A percentile compares a stretch with the other conserved stretches of the same genome.
These are phyloP conservation scores for Drosophila busckii DNA, from an alignment of 1,140 invertebrate species.

Conservation along the genomic window DNA sequence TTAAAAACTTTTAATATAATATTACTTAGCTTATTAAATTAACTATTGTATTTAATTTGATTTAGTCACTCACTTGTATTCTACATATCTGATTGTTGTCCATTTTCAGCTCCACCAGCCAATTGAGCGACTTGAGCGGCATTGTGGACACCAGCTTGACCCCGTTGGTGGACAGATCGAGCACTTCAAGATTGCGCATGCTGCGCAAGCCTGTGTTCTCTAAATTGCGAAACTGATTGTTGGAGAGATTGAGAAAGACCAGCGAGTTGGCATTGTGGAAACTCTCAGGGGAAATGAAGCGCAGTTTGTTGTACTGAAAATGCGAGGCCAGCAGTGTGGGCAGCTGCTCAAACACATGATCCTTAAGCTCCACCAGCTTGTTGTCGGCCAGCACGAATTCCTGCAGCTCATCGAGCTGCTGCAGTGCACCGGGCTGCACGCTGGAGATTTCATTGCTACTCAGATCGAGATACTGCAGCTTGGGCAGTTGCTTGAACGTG, in stretches of 20 bases:
- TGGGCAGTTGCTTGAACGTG: conserved; percentile 85
- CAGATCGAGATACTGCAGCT: conserved; percentile 86
- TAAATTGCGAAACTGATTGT: conserved; percentile 86
- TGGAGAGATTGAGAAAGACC: conserved; percentile 89
- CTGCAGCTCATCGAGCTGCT: conserved; percentile 86
- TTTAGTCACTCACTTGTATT: conserved; percentile 79
- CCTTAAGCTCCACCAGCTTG: conserved; percentile 85
- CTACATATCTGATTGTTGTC: conserved; percentile 87
- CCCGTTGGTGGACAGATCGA: conserved; percentile 89
- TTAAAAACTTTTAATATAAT: too few species aligned
- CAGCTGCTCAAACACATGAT: conserved; percentile 87
- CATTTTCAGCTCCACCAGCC: conserved; percentile 90
- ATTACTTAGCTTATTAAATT: too few species aligned
- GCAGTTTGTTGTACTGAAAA: conserved; percentile 88
- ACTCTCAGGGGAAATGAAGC: conserved; percentile 86
- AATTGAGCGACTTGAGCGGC: conserved; percentile 85
- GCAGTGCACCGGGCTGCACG: conserved; percentile 88
- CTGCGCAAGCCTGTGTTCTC: conserved; percentile 86
- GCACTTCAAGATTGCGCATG: conserved; percentile 87
- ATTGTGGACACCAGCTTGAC: conserved; percentile 85
- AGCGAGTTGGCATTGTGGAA: conserved; percentile 88
- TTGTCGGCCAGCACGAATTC: conserved; percentile 89
- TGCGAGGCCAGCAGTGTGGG: conserved; percentile 87
- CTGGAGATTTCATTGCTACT: conserved; percentile 89
- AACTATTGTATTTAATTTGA: too few species aligned